Conservation (phyloP, 2,888 invertebrate species). For the Rutpela maculata region DNA sequence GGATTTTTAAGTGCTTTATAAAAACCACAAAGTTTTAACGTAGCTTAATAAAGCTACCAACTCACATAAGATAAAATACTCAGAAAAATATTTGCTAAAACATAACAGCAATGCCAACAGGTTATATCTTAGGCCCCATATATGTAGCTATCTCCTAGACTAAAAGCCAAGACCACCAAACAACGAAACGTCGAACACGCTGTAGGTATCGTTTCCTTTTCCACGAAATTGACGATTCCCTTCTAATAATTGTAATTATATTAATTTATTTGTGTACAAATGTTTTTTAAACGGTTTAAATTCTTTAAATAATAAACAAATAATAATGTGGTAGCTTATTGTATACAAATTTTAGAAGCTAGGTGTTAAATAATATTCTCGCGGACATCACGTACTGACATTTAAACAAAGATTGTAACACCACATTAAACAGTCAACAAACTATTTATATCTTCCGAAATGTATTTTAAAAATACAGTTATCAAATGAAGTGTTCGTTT, state of each 20-base stretch:
- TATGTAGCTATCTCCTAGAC: too few species aligned
- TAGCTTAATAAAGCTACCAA: too few species aligned
- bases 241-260: background rate
- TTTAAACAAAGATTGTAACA: constrained; percentile 24
- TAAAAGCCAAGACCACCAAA: too few species aligned
- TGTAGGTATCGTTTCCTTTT: too few species aligned
- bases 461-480: constrained; percentile 8
- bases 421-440: constrained; percentile 27
- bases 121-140: too few species aligned
- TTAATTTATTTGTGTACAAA: background rate
- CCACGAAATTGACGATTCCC: too few species aligned
- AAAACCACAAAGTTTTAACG: too few species aligned
- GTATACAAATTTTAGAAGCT: constrained; percentile 24
- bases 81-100: too few species aligned
- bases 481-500: background rate
- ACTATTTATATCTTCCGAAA: constrained; percentile 31
- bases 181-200: too few species aligned
- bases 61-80: too few species aligned
- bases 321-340: constrained; percentile 22
- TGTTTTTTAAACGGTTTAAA: background rate
- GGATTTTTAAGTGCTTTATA: too few species aligned
- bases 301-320: constrained; percentile 12
- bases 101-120: too few species aligned
- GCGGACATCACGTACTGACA: constrained; percentile 34
- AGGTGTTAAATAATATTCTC: constrained; percentile 25